These are phyloP conservation scores for Cryptosula pallasiana DNA, from an alignment of 2,888 invertebrate species.

Conservation along the genomic window DNA sequence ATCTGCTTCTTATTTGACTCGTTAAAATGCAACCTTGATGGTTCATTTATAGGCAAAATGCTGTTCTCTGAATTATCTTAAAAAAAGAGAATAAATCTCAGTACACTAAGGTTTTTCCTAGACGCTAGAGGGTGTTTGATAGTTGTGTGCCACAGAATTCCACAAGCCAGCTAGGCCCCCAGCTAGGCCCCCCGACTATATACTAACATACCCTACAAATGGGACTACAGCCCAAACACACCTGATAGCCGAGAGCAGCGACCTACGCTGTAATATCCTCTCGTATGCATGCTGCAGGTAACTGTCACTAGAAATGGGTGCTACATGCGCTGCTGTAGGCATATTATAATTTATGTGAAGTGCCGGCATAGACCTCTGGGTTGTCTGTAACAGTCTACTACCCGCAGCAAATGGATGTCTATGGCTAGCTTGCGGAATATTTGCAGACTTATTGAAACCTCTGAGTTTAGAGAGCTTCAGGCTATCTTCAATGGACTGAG, in stretches of 20 bases:
- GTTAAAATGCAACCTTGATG: too few species aligned
- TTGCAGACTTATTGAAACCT: neutral
- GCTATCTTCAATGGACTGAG: neutral
- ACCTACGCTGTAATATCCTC: neutral
- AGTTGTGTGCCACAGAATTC: too few species aligned
- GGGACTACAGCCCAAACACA: neutral
- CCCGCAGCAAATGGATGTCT: slow-evolving; percentile 3
- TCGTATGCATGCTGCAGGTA: slow-evolving; percentile 20
- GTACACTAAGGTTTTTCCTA: too few species aligned
- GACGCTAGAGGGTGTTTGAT: too few species aligned
- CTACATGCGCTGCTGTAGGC: neutral
- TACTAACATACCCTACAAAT: too few species aligned
- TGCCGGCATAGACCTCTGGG: neutral
- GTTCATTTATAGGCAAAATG: too few species aligned
- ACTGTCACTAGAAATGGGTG: neutral
- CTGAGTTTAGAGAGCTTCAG: neutral
- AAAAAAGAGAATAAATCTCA: too few species aligned
- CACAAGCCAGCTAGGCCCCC: too few species aligned
- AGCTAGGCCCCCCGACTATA: too few species aligned
- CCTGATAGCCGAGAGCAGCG: slow-evolving; percentile 13
- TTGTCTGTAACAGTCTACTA: neutral
- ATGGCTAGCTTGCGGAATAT: neutral
- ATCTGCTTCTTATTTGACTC: too few species aligned
- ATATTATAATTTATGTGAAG: neutral
- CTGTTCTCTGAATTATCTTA: too few species aligned